Evolutionary conservation across 2,888 invertebrate genomes (phyloP), one percentile per base, ranked within the genome.

Genomic region (Limnephilus auricula): DNA sequence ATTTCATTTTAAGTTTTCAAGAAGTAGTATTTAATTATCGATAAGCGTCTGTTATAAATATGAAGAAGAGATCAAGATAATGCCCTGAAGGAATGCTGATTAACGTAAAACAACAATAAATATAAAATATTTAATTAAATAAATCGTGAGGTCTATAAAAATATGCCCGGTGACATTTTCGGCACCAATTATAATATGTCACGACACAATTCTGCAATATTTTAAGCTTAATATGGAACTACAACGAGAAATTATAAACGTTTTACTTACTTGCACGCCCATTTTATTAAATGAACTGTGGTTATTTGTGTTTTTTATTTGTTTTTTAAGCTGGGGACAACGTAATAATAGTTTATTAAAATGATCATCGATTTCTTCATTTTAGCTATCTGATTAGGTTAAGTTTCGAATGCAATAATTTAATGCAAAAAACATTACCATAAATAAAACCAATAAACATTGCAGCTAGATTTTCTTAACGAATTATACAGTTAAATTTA

Each of bases 161-260:
- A 79, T 34, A 80, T 79, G 40, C 15, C 31, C n/a, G 80, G 37
- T 79, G 89, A 89, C 80, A 89, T 89, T 89, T 89, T 31, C 25
- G 30, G 40, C 45, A 89, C 50, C 80, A 87, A 89, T 89, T 34
- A 40, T 79, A 89, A 89, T 89, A 45, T 89, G 79, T 89, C 89
- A 89, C 79, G 80, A 65, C 50, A 65, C 25, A 65, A 18, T 65
- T 25, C 50, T 18, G 50, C 25, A 65, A 25, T 65, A 65, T 65
- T 25, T 25, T 25, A 18, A 45, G 32, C 83, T 83, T 37, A 83
- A 34, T 2, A 2, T 84, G 84, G 40, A n/a, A 84, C n/a, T 40
- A 37, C 34, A 25, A 13, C 10, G 84, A 34, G 84, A 40, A 37
- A 25, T 25, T 37, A 40, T 37, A 32, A 40, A 34, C 25, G n/a